Evolutionary conservation across 2,888 invertebrate species (phyloP).

Genomic region (Brachypalpus laphriformis): DNA sequence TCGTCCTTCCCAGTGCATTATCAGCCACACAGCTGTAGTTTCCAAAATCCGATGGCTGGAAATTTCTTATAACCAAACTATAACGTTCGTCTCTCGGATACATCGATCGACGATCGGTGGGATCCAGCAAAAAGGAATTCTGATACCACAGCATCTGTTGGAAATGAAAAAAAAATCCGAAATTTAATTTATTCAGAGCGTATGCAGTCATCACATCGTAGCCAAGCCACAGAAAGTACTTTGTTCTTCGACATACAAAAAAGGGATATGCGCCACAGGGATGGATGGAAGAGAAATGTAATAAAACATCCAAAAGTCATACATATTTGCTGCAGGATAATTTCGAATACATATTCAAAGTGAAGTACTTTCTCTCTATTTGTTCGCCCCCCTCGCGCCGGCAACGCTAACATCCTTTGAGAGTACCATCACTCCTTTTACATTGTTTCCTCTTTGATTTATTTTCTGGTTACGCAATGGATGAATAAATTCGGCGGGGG

Average conservation of each 20-base stretch:
- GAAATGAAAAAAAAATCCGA: conserved; percentile 73
- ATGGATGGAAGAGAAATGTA: neutral
- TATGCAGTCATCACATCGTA: neutral
- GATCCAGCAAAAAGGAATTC: conserved; percentile 86
- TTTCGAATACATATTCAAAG: conserved; percentile 25
- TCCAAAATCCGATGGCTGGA: conserved; percentile 86
- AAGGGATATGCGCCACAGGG: conserved; percentile 7
- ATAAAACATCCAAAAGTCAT: conserved; percentile 53
- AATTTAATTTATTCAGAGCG: conserved; percentile 31
- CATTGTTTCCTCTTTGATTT: conserved; percentile 48
- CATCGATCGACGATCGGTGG: conserved; percentile 86
- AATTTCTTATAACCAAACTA: conserved; percentile 85
- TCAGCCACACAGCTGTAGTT: conserved; percentile 85
- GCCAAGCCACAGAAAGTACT: conserved; percentile 17
- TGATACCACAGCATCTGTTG: conserved; percentile 87
- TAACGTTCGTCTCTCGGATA: conserved; percentile 85
- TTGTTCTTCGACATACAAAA: neutral
- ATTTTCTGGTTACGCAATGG: conserved; percentile 36
- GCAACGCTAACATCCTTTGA: conserved; percentile 49
- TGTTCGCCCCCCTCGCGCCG: conserved; percentile 8
- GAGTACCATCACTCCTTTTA: conserved; percentile 24
- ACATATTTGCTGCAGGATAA: conserved; percentile 52
- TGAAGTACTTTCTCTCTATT: conserved; percentile 37
- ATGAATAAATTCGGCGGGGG: conserved; percentile 38
- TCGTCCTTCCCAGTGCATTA: conserved; percentile 84